Evolutionary conservation across 1,140 invertebrate genomes (phyloP).

Genomic region (Apis dorsata): DNA sequence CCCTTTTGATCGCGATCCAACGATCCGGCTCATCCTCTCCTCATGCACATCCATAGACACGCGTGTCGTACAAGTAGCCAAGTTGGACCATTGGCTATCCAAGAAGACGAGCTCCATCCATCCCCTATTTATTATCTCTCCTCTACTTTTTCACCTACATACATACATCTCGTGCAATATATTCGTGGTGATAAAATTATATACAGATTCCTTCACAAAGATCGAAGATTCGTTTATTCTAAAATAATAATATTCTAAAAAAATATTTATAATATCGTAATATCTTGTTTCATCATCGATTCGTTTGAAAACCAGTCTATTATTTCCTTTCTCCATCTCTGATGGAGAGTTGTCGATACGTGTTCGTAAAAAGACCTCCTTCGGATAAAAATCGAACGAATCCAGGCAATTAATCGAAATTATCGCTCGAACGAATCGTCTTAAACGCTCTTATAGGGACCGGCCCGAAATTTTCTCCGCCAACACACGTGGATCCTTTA

Average conservation of each 20-base stretch:
- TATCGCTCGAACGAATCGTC: background rate
- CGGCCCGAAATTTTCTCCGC: constrained; percentile 48
- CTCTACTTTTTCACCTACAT: constrained; percentile 39
- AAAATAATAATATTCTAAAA: too few species aligned
- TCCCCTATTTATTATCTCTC: constrained; percentile 49
- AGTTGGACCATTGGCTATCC: background rate
- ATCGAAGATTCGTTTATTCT: too few species aligned
- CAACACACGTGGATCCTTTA: constrained; percentile 50
- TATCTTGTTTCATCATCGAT: too few species aligned
- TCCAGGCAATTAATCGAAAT: background rate
- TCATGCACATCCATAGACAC: background rate
- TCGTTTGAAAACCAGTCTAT: too few species aligned
- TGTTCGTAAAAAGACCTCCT: too few species aligned
- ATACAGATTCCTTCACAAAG: too few species aligned
- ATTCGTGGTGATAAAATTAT: too few species aligned
- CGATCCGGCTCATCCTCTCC: constrained; percentile 1
- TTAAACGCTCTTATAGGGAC: background rate
- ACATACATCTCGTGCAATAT: constrained; percentile 31
- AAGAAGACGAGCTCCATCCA: background rate
- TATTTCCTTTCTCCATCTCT: too few species aligned
- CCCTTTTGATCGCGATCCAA: constrained; percentile 59
- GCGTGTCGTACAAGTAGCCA: background rate
- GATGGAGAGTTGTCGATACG: too few species aligned
- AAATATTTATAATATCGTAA: too few species aligned
- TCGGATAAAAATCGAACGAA: background rate